phyloP scores from a whole-genome alignment of 2,113 vertebrate species.

The Beaufortia kweichowensis region DNA sequence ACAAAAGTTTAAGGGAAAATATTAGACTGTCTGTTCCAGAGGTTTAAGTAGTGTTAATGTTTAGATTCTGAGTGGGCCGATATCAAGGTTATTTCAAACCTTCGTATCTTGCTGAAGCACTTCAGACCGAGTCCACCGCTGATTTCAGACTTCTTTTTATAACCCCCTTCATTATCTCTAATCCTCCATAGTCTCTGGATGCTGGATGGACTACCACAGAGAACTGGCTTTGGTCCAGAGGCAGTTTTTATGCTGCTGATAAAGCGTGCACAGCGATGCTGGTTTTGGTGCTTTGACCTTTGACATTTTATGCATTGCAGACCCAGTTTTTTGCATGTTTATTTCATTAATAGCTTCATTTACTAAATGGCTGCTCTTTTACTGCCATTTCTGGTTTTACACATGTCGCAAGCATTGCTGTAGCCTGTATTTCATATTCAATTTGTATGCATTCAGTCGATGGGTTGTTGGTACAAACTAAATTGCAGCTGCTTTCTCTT shows the following conservation, averaged over 20 bases:
- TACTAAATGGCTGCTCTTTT: no score
- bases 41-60: background rate
- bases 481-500: constrained; percentile 24
- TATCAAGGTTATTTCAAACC: constrained; percentile 10
- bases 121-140: background rate
- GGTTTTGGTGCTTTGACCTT: background rate
- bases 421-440: constrained; percentile 20
- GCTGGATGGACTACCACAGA: constrained; percentile 28
- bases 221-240: constrained; percentile 37
- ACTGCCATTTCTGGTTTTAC: background rate
- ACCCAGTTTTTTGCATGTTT: background rate
- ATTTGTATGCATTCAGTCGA: constrained; percentile 46
- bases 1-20: background rate
- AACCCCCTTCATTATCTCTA: constrained; percentile 52
- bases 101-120: constrained; percentile 4
- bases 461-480: constrained; percentile 39
- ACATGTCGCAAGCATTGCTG: background rate
- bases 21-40: background rate
- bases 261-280: no score
- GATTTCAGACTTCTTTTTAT: constrained; percentile 45
- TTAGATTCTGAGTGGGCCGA: background rate
- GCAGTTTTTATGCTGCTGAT: constrained; percentile 15
- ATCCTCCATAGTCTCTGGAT: constrained; percentile 10
- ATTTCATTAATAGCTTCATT: no score
- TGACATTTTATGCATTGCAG: background rate